Evolutionary conservation across 2,888 invertebrate genomes (phyloP), one percentile per base, ranked within the genome.

Genomic region (Holacanthella duospinosa): DNA sequence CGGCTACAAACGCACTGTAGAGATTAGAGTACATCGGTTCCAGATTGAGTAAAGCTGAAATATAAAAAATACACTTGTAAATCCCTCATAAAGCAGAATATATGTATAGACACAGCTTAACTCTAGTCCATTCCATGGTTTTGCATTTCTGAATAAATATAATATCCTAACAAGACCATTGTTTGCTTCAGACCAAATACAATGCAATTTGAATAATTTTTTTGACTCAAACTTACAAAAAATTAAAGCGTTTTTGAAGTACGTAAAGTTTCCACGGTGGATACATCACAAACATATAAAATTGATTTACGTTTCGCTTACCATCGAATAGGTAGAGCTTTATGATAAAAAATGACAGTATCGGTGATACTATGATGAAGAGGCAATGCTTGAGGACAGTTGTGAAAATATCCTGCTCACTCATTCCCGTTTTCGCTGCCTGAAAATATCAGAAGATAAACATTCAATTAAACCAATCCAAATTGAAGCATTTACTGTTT

Each of bases 341-440:
- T 29, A 84, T 80, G 12, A 78, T 74, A 75, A 90, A 89, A 76
- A 90, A 90, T 25, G 86, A 83, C 28, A 84, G 71, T 56, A 90
- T 84, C 27, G 90, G 90, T 66, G 88, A 81, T 59, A 85, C 81
- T 66, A 90, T 85, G 73, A 90, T 88, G 64, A 88, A 80, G 62
- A 87, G 78, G 76, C 86, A 86, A 77, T 90, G 88, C 74, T 84
- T 83, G 66, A 90, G 82, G 59, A 89, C 87, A 69, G 85, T 86
- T 76, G 81, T 84, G 76, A 90, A 89, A 9, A 86, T 82, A 75
- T 83, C 83, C 73, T 85, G 82, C 77, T 88, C 88, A 68, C 84
- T 81, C 75, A 82, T 75, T 75, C 85, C 85, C 2, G 29, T 26
- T 58, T 58, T 36, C 36, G 19, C 19, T 29, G 58, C 27, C 58